A percentile compares a stretch with the other conserved stretches of the same genome.
These are phyloP conservation scores for Eugnorisma glareosa DNA, from an alignment of 2,888 invertebrate species.

Conservation along the genomic window DNA sequence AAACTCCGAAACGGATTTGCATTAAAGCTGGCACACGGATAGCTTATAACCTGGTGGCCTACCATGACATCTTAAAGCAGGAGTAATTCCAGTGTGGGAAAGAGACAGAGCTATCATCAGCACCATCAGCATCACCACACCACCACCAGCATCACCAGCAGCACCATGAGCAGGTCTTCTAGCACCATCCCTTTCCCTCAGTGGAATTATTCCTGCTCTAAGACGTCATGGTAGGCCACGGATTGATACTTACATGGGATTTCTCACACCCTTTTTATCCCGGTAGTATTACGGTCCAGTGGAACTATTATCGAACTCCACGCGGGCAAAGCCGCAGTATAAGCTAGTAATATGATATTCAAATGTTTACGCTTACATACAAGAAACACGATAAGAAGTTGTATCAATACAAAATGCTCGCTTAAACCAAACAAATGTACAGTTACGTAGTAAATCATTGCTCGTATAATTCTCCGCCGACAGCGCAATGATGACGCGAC, in stretches of 20 bases:
- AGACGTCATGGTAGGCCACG: too few relatives aligned
- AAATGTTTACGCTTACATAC: not conserved
- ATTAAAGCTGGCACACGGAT: not conserved
- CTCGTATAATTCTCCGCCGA: slow-evolving; percentile 66
- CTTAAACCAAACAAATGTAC: slow-evolving; percentile 51
- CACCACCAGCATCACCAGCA: too few relatives aligned
- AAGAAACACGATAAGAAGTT: slow-evolving; percentile 11
- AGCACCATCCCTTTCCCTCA: too few relatives aligned
- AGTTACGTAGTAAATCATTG: slow-evolving; percentile 66
- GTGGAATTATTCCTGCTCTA: too few relatives aligned
- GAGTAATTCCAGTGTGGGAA: too few relatives aligned
- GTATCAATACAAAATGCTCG: slow-evolving; percentile 46
- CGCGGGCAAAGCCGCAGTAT: not conserved
- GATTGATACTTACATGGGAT: too few relatives aligned
- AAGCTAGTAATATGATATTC: not conserved
- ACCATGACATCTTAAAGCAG: too few relatives aligned
- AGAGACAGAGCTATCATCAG: too few relatives aligned
- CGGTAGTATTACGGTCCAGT: not conserved
- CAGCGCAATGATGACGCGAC: slow-evolving; percentile 73
- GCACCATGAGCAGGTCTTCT: too few relatives aligned
- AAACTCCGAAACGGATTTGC: not conserved
- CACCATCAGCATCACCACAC: too few relatives aligned
- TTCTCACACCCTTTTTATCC: too few relatives aligned
- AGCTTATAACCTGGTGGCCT: not conserved
- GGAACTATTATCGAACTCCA: not conserved